A percentile compares a stretch with the other conserved stretches of the same genome.
Conservation (phyloP, 2,113 vertebrate species). For the Tachysurus vachellii region DNA sequence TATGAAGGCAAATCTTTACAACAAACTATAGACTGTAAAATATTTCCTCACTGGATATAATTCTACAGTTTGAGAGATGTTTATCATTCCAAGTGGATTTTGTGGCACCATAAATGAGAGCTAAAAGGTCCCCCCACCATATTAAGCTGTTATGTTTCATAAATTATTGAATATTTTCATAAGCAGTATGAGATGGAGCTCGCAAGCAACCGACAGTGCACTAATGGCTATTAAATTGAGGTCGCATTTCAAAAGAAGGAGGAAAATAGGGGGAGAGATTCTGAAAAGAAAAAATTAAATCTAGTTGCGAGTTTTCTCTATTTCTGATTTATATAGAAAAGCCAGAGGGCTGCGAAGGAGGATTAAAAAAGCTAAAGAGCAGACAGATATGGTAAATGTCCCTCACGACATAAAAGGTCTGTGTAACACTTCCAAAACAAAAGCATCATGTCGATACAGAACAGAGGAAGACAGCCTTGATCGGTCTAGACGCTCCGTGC, state of each 20-base stretch:
- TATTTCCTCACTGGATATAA: not conserved
- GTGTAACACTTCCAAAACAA: slow-evolving; percentile 21
- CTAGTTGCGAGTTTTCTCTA: not conserved
- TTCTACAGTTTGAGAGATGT: slow-evolving; percentile 22
- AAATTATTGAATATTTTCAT: slow-evolving; percentile 51
- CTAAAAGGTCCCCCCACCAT: slow-evolving; percentile 35
- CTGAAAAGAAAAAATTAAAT: not conserved
- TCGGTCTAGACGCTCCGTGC: not conserved
- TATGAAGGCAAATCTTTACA: not conserved
- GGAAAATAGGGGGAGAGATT: slow-evolving; percentile 39
- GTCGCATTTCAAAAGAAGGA: slow-evolving; percentile 52
- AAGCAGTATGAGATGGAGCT: slow-evolving; percentile 43
- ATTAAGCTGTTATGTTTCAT: slow-evolving; percentile 52
- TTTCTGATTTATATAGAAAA: slow-evolving; percentile 20
- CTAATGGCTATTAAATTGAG: slow-evolving; percentile 72
- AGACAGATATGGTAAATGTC: slow-evolving; percentile 30
- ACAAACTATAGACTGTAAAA: slow-evolving; percentile 13
- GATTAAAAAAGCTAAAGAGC: not conserved
- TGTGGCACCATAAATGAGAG: slow-evolving; percentile 38
- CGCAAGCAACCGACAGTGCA: slow-evolving; percentile 39
- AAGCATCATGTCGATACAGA: slow-evolving; percentile 16
- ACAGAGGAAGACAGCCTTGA: not conserved
- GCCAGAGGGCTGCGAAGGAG: slow-evolving; percentile 2
- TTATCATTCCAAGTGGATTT: slow-evolving; percentile 29
- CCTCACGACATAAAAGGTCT: slow-evolving; percentile 23